Base-by-base conservation (phyloP, 2,113 vertebrate genomes). In the Alectura lathami region DNA sequence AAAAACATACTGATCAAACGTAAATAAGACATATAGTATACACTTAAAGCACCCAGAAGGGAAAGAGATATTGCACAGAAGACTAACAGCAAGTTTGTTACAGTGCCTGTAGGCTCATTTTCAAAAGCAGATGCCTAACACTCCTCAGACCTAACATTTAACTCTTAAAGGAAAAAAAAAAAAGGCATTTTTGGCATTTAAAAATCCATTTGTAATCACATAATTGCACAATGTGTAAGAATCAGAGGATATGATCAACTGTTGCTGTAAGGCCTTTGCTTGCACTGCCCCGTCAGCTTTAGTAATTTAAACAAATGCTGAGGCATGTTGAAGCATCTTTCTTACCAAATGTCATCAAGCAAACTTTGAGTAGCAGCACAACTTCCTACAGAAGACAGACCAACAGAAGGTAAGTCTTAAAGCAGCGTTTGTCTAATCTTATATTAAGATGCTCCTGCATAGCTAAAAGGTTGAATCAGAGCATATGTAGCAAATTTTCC, bases 51-150 rank as follows among this genome's bases (percentile, higher is more conserved):
- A 97, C 92, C 83, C 95, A 81, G 91, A 96, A 93, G 86, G 89
- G 83, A 97, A 96, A 94, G 97, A 94, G 91, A 77, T 97, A 98
- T 98, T 98, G 97, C 97, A 98, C 97, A 96, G 93, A 96, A 97
- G 89, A 97, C 89, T 85, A 95, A 97, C 72, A 97, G 86, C 94
- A 97, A 97, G 48, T 93, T 97, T 89, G 88, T 96, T 94, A 95
- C 88, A 94, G 95, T 95, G 83, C 96, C 86, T 89, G 90, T 96
- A 96, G 87, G 93, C 59, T 91, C 68, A 76, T 94, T 93, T 96
- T 95, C 91, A 82, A 96, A 96, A 97, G 91, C 76, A 79, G 60
- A 20, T 94, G 56, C 82, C 96, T 96, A 96, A 96, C 95, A 88
- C 63, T 96, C 29, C n/a, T 97, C 45, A 96, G 86, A 96, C 81